phyloP scores from a whole-genome alignment of 64 coral and sea anemone species.

The Cladopsammia gracilis region DNA sequence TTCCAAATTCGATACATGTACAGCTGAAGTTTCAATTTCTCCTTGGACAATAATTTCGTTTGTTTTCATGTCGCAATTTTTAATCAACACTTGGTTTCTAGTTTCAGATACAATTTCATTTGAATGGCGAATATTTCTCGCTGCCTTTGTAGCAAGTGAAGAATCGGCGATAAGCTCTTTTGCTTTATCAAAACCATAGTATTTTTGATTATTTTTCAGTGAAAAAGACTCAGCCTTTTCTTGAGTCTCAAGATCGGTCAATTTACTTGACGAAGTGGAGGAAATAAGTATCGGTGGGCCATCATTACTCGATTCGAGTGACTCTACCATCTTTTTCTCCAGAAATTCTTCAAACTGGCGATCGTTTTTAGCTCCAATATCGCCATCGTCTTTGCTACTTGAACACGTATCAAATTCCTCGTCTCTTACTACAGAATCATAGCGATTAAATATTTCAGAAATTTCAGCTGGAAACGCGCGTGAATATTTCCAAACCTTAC shows the following conservation, averaged over 20 bases:
- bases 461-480: neutral
- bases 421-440: neutral
- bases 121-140: neutral
- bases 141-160: neutral
- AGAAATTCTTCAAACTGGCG: neutral
- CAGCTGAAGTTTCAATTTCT: neutral
- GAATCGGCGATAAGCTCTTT: neutral
- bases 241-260: neutral
- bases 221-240: neutral
- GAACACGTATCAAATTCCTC: neutral
- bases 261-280: neutral
- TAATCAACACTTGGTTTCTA: neutral
- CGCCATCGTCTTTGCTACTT: neutral
- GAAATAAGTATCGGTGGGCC: neutral
- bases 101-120: neutral
- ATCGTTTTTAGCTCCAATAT: neutral
- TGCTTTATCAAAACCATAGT: neutral
- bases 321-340: neutral
- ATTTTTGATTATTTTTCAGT: neutral
- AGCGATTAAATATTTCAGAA: neutral
- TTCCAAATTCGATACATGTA: neutral
- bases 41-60: neutral
- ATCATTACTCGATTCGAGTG: neutral
- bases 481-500: conserved; percentile 30
- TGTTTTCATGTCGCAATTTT: neutral